These are phyloP conservation scores for Eupithecia inturbata DNA, from an alignment of 2,888 invertebrate genomes.

Conservation along the genomic window DNA sequence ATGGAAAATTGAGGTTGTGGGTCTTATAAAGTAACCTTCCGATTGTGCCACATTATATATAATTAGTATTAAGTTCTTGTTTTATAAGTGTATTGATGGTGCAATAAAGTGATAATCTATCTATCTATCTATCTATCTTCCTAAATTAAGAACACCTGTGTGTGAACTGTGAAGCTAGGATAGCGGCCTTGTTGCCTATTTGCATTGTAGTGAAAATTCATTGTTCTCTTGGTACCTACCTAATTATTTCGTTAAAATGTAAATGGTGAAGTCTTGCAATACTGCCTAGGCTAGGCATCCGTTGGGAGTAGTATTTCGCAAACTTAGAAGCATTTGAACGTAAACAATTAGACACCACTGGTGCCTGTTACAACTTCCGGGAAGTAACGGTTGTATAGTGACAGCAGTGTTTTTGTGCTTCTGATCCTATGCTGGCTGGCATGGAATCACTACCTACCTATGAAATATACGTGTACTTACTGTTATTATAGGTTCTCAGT, in stretches of 20 bases:
- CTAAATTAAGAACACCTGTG: constrained; percentile 9
- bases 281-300: constrained; percentile 9
- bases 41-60: too few relatives aligned
- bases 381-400: constrained; percentile 17
- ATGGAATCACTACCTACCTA: neutral
- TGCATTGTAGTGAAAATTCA: constrained; percentile 44
- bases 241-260: constrained; percentile 36
- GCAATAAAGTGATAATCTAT: too few relatives aligned
- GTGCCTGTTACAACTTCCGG: constrained; percentile 25
- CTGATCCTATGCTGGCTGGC: neutral
- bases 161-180: constrained; percentile 4
- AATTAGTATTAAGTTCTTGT: too few relatives aligned
- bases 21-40: neutral
- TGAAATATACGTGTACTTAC: too few relatives aligned
- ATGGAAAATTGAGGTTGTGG: neutral
- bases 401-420: neutral
- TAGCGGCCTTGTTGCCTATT: constrained; percentile 24
- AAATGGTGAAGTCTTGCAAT: constrained; percentile 37
- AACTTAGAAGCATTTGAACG: constrained; percentile 17
- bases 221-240: constrained; percentile 52
- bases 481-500: too few relatives aligned
- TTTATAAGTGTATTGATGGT: too few relatives aligned
- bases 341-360: constrained; percentile 21
- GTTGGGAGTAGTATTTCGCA: constrained; percentile 34
- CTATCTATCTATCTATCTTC: too few relatives aligned